Base-by-base conservation (phyloP, 2,888 invertebrate species). In the Eretmocerus hayati region DNA sequence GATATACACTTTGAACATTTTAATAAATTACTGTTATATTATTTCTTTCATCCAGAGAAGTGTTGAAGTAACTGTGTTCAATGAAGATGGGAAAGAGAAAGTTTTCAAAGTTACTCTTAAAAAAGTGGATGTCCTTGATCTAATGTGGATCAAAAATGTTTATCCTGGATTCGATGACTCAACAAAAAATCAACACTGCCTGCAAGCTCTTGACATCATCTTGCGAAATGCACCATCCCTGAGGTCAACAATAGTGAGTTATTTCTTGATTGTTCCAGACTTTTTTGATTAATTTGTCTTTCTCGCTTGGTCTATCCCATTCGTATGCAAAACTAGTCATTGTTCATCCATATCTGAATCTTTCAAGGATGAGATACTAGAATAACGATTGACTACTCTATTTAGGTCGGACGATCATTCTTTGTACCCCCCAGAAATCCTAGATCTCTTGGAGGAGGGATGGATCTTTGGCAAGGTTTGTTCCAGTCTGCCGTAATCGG, bases 401-500 rank as follows among this genome's bases (percentile, higher is more conserved):
- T 9, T 2, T 20, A 50, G 53, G 45, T 50, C 1, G 47, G 47
- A 21, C 38, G 48, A 0, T 50, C 54, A 9, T 52, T 51, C 36
- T 54, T 54, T 32, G 21, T 46, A 23, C 48, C 35, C 21, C 46
- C 46, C 8, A 20, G 15, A 21, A 35, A 41, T 15, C 3, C 76
- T 84, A 67, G 84, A 4, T 75, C 77, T 63, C 75, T 97, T 9
- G 83, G 85, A 0, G 84, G 83, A 40, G 92, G 94, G 0, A 76
- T 90, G 61, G 90, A 94, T 68, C 83, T 95, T 64, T 94, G 94
- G 87, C 83, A 87, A 50, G 97, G 97, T 5, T 81, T 92, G 63
- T 97, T 90, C 74, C 94, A 95, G 71, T 88, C 90, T 8, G 90
- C 92, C 0, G 81, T 92, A 54, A 81, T 95, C 44, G 93, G 93